Conservation (phyloP, 2,797 vertebrate species). For the Neosilurus mollespiculum region DNA sequence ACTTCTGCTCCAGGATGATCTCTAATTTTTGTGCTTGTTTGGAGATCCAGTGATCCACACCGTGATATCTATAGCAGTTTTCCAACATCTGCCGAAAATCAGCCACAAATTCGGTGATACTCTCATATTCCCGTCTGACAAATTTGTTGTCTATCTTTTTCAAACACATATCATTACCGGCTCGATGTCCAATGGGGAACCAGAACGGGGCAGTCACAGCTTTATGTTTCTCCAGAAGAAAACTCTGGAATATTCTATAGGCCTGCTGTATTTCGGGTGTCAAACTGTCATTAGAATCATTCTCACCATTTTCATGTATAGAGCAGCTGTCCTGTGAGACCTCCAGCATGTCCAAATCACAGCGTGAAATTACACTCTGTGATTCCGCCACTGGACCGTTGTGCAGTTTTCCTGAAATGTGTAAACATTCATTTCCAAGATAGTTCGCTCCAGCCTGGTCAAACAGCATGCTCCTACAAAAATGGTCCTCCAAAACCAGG, state of each 20-base stretch:
- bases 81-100: slow-evolving; percentile 95
- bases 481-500: slow-evolving; percentile 24
- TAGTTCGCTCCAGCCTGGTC: slow-evolving; percentile 27
- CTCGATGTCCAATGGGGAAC: slow-evolving; percentile 52
- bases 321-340: slow-evolving; percentile 61
- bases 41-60: slow-evolving; percentile 95
- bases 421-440: slow-evolving; percentile 48
- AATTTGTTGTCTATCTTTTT: slow-evolving; percentile 90
- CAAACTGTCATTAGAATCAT: slow-evolving; percentile 71
- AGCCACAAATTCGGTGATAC: slow-evolving; percentile 89
- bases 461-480: slow-evolving; percentile 47
- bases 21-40: slow-evolving; percentile 95
- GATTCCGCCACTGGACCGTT: slow-evolving; percentile 59
- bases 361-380: slow-evolving; percentile 57
- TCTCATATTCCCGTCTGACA: slow-evolving; percentile 78
- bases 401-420: slow-evolving; percentile 55
- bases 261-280: slow-evolving; percentile 89
- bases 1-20: slow-evolving; percentile 93
- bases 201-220: slow-evolving; percentile 77
- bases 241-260: slow-evolving; percentile 85
- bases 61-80: slow-evolving; percentile 88
- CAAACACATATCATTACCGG: slow-evolving; percentile 77
- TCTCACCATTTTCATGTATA: slow-evolving; percentile 44
- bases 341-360: slow-evolving; percentile 58
- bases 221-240: slow-evolving; percentile 90